Evolutionary conservation across 1,140 invertebrate genomes (phyloP).

Genomic region (Drosophila micromelanica): DNA sequence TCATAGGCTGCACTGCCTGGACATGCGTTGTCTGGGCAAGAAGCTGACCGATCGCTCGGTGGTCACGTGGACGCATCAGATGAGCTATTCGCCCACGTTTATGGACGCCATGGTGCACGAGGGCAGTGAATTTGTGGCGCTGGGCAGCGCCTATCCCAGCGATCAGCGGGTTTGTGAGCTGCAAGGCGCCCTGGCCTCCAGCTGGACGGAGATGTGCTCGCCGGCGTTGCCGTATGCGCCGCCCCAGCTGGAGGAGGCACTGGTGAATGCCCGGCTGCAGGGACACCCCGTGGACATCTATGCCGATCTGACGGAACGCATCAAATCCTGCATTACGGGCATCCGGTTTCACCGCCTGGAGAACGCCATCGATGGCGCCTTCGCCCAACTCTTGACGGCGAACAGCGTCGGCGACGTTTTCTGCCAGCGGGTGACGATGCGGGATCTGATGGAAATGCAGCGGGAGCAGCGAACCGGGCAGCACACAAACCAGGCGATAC

Average conservation of each 20-base stretch:
- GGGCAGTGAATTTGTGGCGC: slow-evolving; percentile 54
- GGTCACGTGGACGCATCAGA: slow-evolving; percentile 71
- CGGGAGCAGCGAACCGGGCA: slow-evolving; percentile 45
- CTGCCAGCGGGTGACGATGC: slow-evolving; percentile 45
- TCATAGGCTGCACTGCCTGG: slow-evolving; percentile 67
- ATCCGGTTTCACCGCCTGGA: slow-evolving; percentile 48
- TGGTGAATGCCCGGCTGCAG: slow-evolving; percentile 29
- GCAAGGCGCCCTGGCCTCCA: slow-evolving; percentile 5
- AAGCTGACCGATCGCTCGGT: slow-evolving; percentile 56
- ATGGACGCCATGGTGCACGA: slow-evolving; percentile 45
- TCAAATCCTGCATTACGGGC: slow-evolving; percentile 51
- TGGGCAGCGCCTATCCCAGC: slow-evolving; percentile 28
- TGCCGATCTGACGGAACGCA: slow-evolving; percentile 54
- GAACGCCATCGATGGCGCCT: slow-evolving; percentile 38
- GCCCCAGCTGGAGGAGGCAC: slow-evolving; percentile 49
- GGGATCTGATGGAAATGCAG: slow-evolving; percentile 38
- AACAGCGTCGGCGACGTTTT: slow-evolving; percentile 59
- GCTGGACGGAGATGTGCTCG: slow-evolving; percentile 38
- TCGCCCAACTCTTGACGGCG: slow-evolving; percentile 56
- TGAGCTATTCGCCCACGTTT: slow-evolving; percentile 51
- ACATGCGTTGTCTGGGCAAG: slow-evolving; percentile 56
- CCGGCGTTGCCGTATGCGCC: slow-evolving; percentile 48
- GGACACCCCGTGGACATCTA: slow-evolving; percentile 44
- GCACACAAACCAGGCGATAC: slow-evolving; percentile 46
- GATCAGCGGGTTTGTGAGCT: slow-evolving; percentile 67